Evolutionary conservation across 2,113 vertebrate species (phyloP), one percentile per base, ranked within the genome.

Genomic region (Platanista minor): DNA sequence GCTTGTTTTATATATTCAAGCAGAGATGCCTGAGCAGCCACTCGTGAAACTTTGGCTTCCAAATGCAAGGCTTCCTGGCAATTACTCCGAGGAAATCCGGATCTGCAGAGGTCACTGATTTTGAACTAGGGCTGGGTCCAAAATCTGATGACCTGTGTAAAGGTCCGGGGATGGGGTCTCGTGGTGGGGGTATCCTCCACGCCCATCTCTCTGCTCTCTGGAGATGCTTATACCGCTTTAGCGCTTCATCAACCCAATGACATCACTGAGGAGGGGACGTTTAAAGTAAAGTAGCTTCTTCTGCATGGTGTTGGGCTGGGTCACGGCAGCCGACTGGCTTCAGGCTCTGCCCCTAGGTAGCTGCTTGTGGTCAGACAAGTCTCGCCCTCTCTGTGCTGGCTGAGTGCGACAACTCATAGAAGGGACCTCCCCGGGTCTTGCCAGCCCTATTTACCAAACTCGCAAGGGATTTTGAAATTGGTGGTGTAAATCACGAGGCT

Each of bases 181-280:
- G 6, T 0, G 0, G 43, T 0, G 39, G n/a, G n/a, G 11, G 0
- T 5, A 43, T 29, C 31, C 83, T 17, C 66, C 1, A 14, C 0
- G 2, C 13, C 13, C 1, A 12, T 31, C 62, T 80, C 69, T 9
- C 67, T 2, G 46, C 62, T 84, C 69, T 9, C 67, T 1, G 39
- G 69, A 46, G 49, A 46, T 0, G 27, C 21, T 57, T 27, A 41
- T 4, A 2, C 36, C 0, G 8, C 36, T 29, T 10, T 7, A 25
- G 17, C 0, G 1, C 18, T 20, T 49, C 41, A 39, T 13, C 25
- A 31, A 59, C 12, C 36, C 20, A 23, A 25, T 0, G 10, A 25
- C 15, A 29, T 13, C 11, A 12, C 21, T 9, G 1, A 27, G 92
- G 46, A 25, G 39, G 6, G 27, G 25, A 43, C 3, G 3, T 33